These are phyloP conservation scores for Anguilla japonica DNA, from an alignment of 2,113 vertebrate species.

Conservation along the genomic window DNA sequence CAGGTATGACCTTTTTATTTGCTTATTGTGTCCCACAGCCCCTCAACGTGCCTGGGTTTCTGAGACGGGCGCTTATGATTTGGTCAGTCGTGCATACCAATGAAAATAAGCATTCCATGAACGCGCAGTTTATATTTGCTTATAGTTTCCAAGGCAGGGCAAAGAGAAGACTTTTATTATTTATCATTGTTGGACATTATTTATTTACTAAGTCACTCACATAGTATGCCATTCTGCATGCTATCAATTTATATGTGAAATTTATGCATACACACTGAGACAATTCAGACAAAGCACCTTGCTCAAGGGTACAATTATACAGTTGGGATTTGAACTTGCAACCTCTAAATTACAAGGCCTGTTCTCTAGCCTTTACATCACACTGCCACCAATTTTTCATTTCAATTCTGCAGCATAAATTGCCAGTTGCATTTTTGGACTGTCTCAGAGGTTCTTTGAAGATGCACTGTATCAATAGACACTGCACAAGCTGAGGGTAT, in stretches of 20 bases:
- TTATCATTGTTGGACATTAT: neutral
- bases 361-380: neutral
- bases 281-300: too few species aligned
- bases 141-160: neutral
- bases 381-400: neutral
- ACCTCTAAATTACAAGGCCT: neutral
- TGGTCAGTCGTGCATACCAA: neutral
- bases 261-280: too few species aligned
- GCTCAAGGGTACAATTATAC: neutral
- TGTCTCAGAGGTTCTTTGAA: neutral
- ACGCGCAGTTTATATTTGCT: neutral
- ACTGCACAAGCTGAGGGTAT: neutral
- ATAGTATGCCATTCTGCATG: too few species aligned
- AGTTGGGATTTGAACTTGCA: neutral
- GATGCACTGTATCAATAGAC: neutral
- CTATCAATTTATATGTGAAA: neutral
- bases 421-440: neutral
- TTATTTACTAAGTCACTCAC: too few species aligned
- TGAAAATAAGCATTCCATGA: neutral
- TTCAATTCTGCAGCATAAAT: neutral
- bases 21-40: neutral
- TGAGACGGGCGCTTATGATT: neutral
- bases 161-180: neutral
- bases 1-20: neutral
- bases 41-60: neutral